Percentiles rank a stretch among this genome's conserved stretches.
Conservation (phyloP, 2,113 vertebrate species). For the Silurus meridionalis region DNA sequence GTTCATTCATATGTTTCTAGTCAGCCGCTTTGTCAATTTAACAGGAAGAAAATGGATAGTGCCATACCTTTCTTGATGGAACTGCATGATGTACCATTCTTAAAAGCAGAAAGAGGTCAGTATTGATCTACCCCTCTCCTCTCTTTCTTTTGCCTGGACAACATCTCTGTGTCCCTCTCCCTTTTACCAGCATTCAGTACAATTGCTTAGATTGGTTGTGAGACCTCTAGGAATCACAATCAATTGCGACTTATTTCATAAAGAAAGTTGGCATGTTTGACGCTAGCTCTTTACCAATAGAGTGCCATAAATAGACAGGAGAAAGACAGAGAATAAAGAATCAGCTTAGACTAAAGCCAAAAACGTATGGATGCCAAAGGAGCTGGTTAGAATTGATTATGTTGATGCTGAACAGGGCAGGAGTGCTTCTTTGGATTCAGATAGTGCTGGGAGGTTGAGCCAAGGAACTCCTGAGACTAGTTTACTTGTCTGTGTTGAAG, state of each 20-base stretch:
- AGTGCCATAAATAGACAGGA: neutral
- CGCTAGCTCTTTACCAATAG: neutral
- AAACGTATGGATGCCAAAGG: slow-evolving; percentile 14
- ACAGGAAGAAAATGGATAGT: neutral
- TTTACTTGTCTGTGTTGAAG: neutral
- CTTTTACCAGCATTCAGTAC: slow-evolving; percentile 10
- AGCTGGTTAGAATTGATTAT: slow-evolving; percentile 29
- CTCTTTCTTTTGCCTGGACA: slow-evolving; percentile 11
- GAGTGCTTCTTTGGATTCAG: neutral
- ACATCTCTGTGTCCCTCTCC: slow-evolving; percentile 19
- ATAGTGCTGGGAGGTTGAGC: slow-evolving; percentile 18
- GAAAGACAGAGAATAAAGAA: slow-evolving; percentile 8
- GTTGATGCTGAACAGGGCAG: neutral
- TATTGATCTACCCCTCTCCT: slow-evolving; percentile 52
- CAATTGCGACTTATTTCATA: slow-evolving; percentile 26
- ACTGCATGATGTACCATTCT: slow-evolving; percentile 23
- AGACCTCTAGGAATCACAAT: slow-evolving; percentile 32
- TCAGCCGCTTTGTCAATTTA: neutral
- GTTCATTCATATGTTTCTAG: neutral
- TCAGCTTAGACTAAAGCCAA: neutral
- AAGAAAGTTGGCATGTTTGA: neutral
- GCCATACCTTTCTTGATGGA: neutral
- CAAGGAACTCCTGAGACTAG: slow-evolving; percentile 1
- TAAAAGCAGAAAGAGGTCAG: slow-evolving; percentile 54
- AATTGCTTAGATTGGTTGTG: slow-evolving; percentile 29